Evolutionary conservation across 2,888 invertebrate genomes (phyloP).

Genomic region (Lutraria lutraria): DNA sequence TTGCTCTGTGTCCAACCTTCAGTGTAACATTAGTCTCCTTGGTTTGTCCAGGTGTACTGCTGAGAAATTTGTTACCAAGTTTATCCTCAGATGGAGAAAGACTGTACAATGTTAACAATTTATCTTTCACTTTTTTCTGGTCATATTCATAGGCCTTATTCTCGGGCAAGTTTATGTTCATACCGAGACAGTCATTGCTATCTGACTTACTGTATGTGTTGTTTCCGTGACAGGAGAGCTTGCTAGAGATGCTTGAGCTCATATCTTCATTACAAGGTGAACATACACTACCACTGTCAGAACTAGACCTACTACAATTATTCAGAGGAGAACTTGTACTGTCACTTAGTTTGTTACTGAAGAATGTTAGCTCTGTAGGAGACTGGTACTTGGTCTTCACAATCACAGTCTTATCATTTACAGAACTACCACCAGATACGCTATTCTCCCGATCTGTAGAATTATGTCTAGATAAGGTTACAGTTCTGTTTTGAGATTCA

Average conservation of each 20-base stretch:
- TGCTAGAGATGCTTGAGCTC: constrained; percentile 40
- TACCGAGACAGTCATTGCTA: constrained; percentile 28
- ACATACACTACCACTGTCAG: constrained; percentile 1
- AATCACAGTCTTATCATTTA: constrained; percentile 55
- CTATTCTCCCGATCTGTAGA: neutral
- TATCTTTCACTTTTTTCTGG: constrained; percentile 60
- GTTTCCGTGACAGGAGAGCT: constrained; percentile 32
- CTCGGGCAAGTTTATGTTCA: constrained; percentile 56
- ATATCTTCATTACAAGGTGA: constrained; percentile 14
- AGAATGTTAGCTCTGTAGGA: constrained; percentile 51
- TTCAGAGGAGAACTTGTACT: constrained; percentile 22
- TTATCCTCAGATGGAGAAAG: neutral
- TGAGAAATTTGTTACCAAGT: neutral
- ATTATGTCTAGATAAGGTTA: constrained; percentile 44
- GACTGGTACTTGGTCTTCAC: constrained; percentile 26
- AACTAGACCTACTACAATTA: constrained; percentile 38
- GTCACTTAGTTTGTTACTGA: constrained; percentile 40
- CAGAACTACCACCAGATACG: constrained; percentile 14
- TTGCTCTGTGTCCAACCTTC: neutral
- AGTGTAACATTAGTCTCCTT: neutral
- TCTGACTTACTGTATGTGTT: constrained; percentile 35
- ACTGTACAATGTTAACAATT: constrained; percentile 16
- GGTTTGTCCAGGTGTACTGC: neutral
- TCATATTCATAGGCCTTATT: constrained; percentile 56
- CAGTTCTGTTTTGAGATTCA: constrained; percentile 56